phyloP scores from a whole-genome alignment of 2,113 vertebrate species.

The Bombycilla garrulus region DNA sequence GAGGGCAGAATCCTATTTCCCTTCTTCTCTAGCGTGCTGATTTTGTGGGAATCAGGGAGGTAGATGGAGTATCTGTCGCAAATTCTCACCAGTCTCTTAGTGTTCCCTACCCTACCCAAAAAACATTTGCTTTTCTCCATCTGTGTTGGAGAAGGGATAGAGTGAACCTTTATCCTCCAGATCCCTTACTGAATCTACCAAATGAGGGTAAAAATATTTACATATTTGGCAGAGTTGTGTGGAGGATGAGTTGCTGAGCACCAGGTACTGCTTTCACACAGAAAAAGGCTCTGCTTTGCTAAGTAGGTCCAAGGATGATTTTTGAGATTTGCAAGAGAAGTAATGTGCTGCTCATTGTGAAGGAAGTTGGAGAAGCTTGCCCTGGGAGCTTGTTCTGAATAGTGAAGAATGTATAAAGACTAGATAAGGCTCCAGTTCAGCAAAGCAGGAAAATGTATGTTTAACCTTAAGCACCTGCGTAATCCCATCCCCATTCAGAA shows the following conservation, averaged over 20 bases:
- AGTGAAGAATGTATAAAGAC: not conserved
- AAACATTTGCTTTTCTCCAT: not conserved
- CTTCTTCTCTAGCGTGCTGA: not conserved
- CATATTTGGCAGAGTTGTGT: not conserved
- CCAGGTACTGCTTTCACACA: not conserved
- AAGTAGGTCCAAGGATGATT: not conserved
- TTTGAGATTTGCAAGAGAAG: not conserved
- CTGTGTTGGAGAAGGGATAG: not conserved
- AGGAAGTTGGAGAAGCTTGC: not conserved
- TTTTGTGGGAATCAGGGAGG: not conserved
- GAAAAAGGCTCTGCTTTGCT: not conserved
- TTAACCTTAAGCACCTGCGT: slow-evolving; percentile 50
- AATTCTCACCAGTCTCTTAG: not conserved
- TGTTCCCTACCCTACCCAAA: not conserved
- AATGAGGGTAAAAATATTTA: not conserved
- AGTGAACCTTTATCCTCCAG: not conserved
- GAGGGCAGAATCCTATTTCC: not conserved
- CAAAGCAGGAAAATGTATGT: slow-evolving; percentile 49
- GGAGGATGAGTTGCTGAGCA: not conserved
- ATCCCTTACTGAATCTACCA: not conserved
- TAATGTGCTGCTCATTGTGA: not conserved
- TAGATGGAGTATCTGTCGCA: not conserved
- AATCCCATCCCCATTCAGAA: slow-evolving; percentile 52
- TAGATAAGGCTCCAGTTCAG: slow-evolving; percentile 11
- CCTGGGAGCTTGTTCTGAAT: not conserved